phyloP scores from a whole-genome alignment of 2,797 vertebrate species.

The Poeciliopsis infans region DNA sequence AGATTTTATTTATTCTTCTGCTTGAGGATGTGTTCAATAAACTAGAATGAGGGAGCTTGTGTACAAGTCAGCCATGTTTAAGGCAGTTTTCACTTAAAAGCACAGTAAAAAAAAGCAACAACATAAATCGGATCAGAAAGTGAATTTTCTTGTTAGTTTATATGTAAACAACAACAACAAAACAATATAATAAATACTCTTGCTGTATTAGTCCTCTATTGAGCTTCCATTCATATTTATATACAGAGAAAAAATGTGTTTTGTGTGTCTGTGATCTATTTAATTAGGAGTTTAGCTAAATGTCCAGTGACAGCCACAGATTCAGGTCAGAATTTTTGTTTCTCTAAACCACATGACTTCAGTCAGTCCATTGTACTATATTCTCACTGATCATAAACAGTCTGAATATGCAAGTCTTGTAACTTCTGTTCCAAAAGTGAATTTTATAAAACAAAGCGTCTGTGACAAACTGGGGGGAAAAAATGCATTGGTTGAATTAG shows the following conservation, averaged over 20 bases:
- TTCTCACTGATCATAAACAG: background rate
- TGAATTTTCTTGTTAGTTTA: background rate
- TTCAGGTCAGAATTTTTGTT: background rate
- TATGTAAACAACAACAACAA: background rate
- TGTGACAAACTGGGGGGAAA: background rate
- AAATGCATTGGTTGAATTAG: background rate
- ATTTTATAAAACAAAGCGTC: background rate
- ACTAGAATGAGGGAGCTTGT: slow-evolving; percentile 11
- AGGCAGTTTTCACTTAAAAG: background rate
- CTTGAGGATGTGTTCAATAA: slow-evolving; percentile 19
- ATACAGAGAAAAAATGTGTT: background rate
- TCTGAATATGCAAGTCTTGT: background rate
- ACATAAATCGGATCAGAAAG: background rate
- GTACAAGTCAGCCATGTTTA: slow-evolving; percentile 15
- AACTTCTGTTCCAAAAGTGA: background rate
- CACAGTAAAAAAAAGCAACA: background rate
- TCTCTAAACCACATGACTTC: background rate
- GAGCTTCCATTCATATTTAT: background rate
- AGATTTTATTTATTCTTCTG: slow-evolving; percentile 2
- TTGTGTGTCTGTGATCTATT: background rate
- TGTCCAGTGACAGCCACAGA: background rate
- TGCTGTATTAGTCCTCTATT: background rate
- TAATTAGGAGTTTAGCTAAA: background rate
- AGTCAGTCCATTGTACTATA: background rate
- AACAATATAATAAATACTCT: background rate